A percentile compares a stretch with the other conserved stretches of the same genome.
Evolutionary conservation across 53 echinoderm and acorn worm species (phyloP).

Genomic region (Mesocentrotus franciscanus): DNA sequence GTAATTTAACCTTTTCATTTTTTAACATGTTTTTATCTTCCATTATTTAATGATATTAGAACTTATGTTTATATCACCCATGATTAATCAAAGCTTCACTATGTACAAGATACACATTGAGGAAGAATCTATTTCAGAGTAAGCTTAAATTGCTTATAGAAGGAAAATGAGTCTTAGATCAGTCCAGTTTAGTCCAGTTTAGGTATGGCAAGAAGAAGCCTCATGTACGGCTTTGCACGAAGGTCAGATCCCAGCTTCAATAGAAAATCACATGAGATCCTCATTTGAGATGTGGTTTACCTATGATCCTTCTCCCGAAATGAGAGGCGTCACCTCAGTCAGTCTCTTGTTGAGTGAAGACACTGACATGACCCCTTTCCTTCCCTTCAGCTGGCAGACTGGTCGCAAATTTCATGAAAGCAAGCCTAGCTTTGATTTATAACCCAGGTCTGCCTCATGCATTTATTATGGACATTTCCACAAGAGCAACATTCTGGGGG

Average conservation of each 20-base stretch:
- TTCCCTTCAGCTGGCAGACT: conserved; percentile 3
- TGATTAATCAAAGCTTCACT: background rate
- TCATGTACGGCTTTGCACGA: background rate
- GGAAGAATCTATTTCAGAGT: background rate
- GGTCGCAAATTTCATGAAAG: conserved; percentile 31
- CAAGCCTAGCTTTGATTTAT: conserved; percentile 37
- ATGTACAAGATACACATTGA: background rate
- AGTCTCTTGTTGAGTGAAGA: conserved; percentile 59
- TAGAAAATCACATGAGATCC: background rate
- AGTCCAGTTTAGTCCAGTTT: conserved; percentile 6
- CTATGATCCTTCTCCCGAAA: conserved; percentile 32
- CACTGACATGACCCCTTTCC: conserved; percentile 49
- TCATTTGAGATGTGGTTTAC: conserved; percentile 41
- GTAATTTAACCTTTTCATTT: too few species aligned
- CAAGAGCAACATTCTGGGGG: background rate
- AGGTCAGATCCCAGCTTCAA: conserved; percentile 32
- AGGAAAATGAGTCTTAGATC: background rate
- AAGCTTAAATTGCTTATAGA: background rate
- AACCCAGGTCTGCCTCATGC: conserved; percentile 42
- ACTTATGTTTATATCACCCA: background rate
- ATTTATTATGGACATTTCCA: conserved; percentile 6
- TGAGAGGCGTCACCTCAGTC: conserved; percentile 27
- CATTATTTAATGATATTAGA: background rate
- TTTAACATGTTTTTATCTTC: background rate
- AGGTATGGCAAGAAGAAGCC: background rate